Conservation (phyloP, 2,797 vertebrate species). For the Catamblyrhynchus diadema region DNA sequence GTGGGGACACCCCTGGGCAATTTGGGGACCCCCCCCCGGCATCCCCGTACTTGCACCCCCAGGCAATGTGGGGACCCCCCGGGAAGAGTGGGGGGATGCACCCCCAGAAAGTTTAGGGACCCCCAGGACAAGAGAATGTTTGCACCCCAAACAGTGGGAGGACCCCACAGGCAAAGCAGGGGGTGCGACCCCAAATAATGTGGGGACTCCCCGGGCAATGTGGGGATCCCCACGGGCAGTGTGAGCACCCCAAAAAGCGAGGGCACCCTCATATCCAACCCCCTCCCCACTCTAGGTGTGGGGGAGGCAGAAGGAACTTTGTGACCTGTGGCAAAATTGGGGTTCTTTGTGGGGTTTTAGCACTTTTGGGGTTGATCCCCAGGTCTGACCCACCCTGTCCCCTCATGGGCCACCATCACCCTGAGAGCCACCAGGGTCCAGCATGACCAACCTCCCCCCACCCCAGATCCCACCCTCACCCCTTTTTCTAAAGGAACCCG, state of each 20-base stretch:
- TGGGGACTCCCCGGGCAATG: background rate
- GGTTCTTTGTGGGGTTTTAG: background rate
- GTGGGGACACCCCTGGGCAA: background rate
- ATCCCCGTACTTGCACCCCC: background rate
- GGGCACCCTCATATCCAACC: background rate
- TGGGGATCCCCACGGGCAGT: background rate
- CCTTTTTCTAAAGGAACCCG: no score
- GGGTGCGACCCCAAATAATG: background rate
- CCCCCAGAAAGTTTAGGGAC: background rate
- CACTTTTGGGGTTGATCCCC: fast-evolving
- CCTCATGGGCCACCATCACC: background rate
- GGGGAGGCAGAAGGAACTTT: background rate
- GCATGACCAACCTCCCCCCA: fast-evolving
- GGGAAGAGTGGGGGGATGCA: fast-evolving
- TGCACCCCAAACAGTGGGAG: background rate
- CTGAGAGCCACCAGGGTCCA: fast-evolving
- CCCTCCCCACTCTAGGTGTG: fast-evolving
- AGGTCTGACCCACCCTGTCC: background rate
- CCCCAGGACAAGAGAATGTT: background rate
- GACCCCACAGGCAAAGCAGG: no score
- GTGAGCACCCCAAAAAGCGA: background rate
- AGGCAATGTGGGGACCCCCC: fast-evolving
- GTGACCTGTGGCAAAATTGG: fast-evolving
- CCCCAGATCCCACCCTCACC: background rate
- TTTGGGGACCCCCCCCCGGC: background rate